phyloP scores from a whole-genome alignment of 1,140 invertebrate genomes.

The Drosophila ohnishii region DNA sequence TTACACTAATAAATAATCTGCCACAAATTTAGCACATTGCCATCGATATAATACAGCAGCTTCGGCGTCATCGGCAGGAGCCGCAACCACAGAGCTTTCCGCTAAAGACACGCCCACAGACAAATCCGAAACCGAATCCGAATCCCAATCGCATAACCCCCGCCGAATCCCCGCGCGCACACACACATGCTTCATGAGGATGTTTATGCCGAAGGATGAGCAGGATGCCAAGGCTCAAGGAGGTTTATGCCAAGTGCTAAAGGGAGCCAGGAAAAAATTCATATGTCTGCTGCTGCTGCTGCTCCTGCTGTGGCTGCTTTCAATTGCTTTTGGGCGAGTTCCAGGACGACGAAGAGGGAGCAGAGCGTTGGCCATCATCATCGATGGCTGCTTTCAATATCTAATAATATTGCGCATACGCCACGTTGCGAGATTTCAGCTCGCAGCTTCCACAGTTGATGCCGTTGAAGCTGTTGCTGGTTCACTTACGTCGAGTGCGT shows the following conservation, averaged over 20 bases:
- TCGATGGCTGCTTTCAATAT: slow-evolving; percentile 79
- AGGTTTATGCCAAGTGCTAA: slow-evolving; percentile 34
- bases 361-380: slow-evolving; percentile 40
- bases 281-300: slow-evolving; percentile 70
- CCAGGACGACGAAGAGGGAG: slow-evolving; percentile 3
- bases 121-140: slow-evolving; percentile 47
- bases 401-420: slow-evolving; percentile 80
- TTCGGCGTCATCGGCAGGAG: slow-evolving; percentile 25
- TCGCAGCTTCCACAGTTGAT: slow-evolving; percentile 20
- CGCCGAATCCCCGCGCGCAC: not conserved
- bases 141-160: slow-evolving; percentile 37
- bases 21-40: slow-evolving; percentile 71
- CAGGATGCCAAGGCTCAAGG: slow-evolving; percentile 17
- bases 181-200: slow-evolving; percentile 36
- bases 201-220: slow-evolving; percentile 40
- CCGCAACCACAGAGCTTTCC: slow-evolving; percentile 37
- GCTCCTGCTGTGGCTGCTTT: slow-evolving; percentile 61
- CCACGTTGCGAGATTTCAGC: slow-evolving; percentile 57
- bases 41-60: slow-evolving; percentile 72
- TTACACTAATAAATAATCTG: slow-evolving; percentile 78
- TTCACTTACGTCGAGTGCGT: slow-evolving; percentile 75
- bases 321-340: slow-evolving; percentile 60
- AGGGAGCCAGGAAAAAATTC: slow-evolving; percentile 59
- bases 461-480: slow-evolving; percentile 50
- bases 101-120: slow-evolving; percentile 57